phyloP scores from a whole-genome alignment of 2,113 vertebrate species.

The Pycnonotus jocosus region DNA sequence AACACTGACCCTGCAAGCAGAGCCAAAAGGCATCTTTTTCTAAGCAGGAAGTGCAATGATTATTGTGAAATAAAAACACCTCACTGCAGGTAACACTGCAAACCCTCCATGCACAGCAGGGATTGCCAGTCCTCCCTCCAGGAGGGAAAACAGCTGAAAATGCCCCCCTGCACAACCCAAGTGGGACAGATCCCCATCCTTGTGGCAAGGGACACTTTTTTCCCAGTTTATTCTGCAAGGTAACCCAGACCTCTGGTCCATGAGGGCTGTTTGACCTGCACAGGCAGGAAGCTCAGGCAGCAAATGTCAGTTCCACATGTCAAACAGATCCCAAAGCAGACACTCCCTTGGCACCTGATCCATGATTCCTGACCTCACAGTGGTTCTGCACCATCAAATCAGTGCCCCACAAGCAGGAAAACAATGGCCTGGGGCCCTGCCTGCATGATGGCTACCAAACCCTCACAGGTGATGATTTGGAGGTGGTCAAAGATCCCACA shows the following conservation, averaged over 20 bases:
- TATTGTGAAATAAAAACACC: not conserved
- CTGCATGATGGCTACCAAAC: not conserved
- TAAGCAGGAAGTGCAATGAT: not conserved
- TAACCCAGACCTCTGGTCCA: accelerated
- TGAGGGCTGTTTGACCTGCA: not conserved
- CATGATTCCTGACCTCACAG: not conserved
- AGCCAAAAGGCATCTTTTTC: not conserved
- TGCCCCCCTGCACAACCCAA: accelerated
- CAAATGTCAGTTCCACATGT: not conserved
- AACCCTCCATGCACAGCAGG: not conserved
- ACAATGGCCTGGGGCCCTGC: not conserved
- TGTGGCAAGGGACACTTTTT: not conserved
- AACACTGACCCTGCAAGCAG: not conserved
- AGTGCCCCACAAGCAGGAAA: not conserved
- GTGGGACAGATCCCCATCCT: not conserved
- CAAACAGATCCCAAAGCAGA: not conserved
- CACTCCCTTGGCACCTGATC: not conserved
- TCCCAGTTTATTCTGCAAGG: not conserved
- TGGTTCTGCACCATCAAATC: not conserved
- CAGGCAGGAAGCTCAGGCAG: not conserved
- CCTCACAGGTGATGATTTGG: not conserved
- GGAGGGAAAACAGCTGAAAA: not conserved
- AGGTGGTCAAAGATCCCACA: not conserved
- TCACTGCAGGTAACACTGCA: not conserved
- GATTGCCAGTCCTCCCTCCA: not conserved